Base-by-base conservation (phyloP, 2,888 invertebrate genomes). In the Torymus texanus region DNA sequence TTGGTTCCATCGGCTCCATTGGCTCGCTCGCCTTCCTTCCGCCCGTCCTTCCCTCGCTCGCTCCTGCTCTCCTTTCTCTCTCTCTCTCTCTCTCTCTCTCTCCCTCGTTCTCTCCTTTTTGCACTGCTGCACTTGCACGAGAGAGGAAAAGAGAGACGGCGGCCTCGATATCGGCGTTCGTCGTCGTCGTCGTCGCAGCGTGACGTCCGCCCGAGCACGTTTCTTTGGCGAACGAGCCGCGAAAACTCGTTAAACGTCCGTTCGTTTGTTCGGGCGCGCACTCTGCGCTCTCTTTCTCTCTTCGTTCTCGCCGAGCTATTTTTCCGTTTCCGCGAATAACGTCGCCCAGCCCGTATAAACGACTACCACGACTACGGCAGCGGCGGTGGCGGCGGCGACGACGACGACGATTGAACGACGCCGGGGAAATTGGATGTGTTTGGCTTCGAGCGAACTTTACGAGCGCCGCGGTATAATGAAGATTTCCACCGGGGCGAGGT, bases 1-100 rank as follows among this genome's bases (percentile, higher is more conserved):
- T 89, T 88, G 90, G 89, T 88, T 89, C 89, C 87, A 90, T 90
- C 87, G 89, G 87, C 86, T 88, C 87, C 87, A 89, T 89, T 89
- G 89, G 88, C 88, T 85, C 83, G 78, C 68, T 80, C 84, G 78
- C 82, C 81, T 84, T 83, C 83, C 84, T 83, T 83, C 83, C 63
- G 61, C 59, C 65, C 77, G 29, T 76, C 79, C 80, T 76, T 79
- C 78, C 72, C 80, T 82, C 77, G 59, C 75, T 80, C 53, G 51
- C 75, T 72, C 77, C 29, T 61, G n/a, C 58, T 56, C 58, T 5
- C 18, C 4, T 50, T 65, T 13, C 53, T 61, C 71, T 71, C 63
- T 67, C 68, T 5, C 71, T 62, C n/a, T 50, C 58, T 18, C 11
- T 21, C 24, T 58, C 66, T 58, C 65, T 61, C 56, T 68, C 14